Evolutionary conservation across 2,888 invertebrate species (phyloP), one percentile per base, ranked within the genome.

Genomic region (Bembecia ichneumoniformis): DNA sequence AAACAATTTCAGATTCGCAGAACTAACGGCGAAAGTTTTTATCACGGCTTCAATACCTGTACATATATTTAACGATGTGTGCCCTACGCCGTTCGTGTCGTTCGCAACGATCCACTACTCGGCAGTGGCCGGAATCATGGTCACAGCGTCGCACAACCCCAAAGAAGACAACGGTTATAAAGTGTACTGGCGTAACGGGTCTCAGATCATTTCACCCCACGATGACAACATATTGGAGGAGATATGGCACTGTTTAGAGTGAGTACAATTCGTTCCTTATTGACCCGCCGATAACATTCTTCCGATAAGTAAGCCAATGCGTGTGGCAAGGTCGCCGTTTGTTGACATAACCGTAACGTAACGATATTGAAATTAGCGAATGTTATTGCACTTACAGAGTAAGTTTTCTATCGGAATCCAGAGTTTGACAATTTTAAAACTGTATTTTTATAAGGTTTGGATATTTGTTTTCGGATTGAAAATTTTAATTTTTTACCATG

Each of bases 111-210:
- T 88, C 2, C 87, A 91, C 55, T 91, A 91, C 52, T 90, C 91
- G 14, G 94, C 94, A 50, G 91, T 92, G 1, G 95, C 93, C 40
- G 98, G 98, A 0, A 90, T 98, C 3, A 97, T 98, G 95, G 91
- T 98, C 3, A 98, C 98, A 0, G 98, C 98, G 0, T 97, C 97
- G 0, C 98, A 98, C 68, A 98, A 98, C 81, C 98, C 97, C 0
- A 96, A 96, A 71, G 92, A 96, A 28, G 97, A 98, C 70, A 98
- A 98, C 71, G 98, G 98, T 1, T 99, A 98, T 71, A 99, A 99
- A 87, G 98, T 98, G 4, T 99, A 98, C 75, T 98, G 97, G 93
- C 87, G 90, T 7, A 99, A 98, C 77, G 97, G 98, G 0, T 93
- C 96, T 5, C 99, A 99, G 90, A 98, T 99, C 55, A 93, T 97